Percentiles rank a stretch among this genome's conserved stretches.
These are phyloP conservation scores for Digitonthophagus gazella DNA, from an alignment of 2,888 invertebrate species.

Conservation along the genomic window DNA sequence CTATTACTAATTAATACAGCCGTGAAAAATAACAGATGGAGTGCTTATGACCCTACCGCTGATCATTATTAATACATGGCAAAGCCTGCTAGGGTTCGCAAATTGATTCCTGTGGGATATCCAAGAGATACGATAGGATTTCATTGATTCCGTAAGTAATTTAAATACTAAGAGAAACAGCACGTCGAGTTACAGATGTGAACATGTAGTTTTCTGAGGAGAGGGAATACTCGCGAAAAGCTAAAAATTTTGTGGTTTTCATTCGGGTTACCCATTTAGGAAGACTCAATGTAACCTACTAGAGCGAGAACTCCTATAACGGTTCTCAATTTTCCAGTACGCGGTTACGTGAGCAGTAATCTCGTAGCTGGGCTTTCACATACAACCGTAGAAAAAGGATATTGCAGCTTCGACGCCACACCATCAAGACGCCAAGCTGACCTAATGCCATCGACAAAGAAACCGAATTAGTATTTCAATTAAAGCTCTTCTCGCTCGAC, in stretches of 20 bases:
- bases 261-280: background rate
- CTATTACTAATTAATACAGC: background rate
- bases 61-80: background rate
- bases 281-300: background rate
- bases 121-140: too few relatives aligned
- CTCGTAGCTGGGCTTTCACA: background rate
- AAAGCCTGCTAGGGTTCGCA: background rate
- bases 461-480: constrained; percentile 27
- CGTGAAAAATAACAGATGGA: background rate
- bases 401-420: background rate
- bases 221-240: background rate
- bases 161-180: too few relatives aligned
- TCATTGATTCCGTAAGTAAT: too few relatives aligned
- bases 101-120: background rate
- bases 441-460: constrained; percentile 19
- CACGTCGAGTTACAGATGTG: too few relatives aligned
- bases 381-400: background rate
- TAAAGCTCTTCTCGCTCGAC: constrained; percentile 18
- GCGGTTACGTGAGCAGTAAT: background rate
- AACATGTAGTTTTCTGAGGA: background rate
- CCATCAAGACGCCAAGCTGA: background rate
- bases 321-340: background rate
- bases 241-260: background rate
- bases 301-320: background rate
- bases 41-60: background rate